phyloP scores from a whole-genome alignment of 1,140 invertebrate species.

The Drosophila gunungcola region DNA sequence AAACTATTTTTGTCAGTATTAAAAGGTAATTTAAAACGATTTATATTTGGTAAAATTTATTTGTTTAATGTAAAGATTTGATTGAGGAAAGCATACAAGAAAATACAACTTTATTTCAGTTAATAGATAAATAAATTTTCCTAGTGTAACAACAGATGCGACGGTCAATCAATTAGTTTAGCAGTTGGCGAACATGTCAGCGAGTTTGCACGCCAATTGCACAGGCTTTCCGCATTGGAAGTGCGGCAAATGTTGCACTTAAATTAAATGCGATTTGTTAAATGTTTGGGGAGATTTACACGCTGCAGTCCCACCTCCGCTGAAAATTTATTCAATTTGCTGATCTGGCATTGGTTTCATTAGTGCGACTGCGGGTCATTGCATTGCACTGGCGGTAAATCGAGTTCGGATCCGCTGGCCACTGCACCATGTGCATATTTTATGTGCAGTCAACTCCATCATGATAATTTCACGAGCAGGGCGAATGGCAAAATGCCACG shows the following conservation, averaged over 20 bases:
- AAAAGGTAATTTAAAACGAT: too few relatives aligned
- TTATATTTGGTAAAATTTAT: too few relatives aligned
- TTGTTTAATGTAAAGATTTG: too few relatives aligned
- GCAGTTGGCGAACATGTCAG: not conserved
- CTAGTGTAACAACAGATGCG: not conserved
- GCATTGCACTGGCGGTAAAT: constrained; percentile 22
- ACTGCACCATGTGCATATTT: constrained; percentile 42
- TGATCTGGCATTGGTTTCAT: constrained; percentile 69
- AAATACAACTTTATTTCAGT: too few relatives aligned
- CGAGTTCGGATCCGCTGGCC: constrained; percentile 20
- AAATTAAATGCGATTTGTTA: constrained; percentile 54
- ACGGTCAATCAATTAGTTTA: constrained; percentile 19
- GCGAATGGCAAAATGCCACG: constrained; percentile 13
- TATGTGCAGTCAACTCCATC: constrained; percentile 45
- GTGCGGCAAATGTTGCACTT: constrained; percentile 16
- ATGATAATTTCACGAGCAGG: constrained; percentile 47
- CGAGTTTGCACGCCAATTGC: constrained; percentile 3
- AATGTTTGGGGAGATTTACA: constrained; percentile 26
- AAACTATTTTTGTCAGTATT: too few relatives aligned
- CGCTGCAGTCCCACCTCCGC: not conserved
- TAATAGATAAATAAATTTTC: not conserved
- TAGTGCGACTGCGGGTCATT: constrained; percentile 40
- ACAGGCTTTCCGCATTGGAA: not conserved
- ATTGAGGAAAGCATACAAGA: too few relatives aligned
- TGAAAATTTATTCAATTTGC: constrained; percentile 64